Conservation (phyloP, 2,113 vertebrate species). For the Ictalurus punctatus region DNA sequence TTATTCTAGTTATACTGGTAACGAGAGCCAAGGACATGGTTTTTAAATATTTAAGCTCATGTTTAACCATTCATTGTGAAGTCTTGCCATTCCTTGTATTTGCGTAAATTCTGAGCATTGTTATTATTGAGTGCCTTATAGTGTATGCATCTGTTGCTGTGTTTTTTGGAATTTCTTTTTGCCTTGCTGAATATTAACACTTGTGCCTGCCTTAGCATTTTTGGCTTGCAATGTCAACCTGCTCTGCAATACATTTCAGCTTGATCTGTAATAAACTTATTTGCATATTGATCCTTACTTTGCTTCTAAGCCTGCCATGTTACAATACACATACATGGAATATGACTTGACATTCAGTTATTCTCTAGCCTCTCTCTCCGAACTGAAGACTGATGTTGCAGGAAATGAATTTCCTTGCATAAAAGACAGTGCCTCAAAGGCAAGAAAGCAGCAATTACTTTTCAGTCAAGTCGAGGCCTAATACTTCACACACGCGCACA, state of each 20-base stretch:
- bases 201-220: neutral
- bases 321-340: neutral
- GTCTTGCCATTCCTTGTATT: neutral
- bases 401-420: constrained; percentile 23
- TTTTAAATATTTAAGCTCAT: neutral
- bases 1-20: neutral
- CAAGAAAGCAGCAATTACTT: constrained; percentile 15
- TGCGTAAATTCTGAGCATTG: neutral
- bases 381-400: neutral
- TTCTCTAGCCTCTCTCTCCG: neutral
- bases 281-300: neutral
- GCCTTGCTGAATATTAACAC: neutral
- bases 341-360: neutral
- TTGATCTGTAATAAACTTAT: neutral
- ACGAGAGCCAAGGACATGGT: neutral
- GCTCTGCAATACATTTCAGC: neutral
- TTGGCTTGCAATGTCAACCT: neutral
- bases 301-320: neutral
- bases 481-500: neutral
- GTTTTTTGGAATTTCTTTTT: neutral
- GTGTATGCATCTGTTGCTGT: neutral
- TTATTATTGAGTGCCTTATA: neutral
- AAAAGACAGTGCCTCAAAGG: neutral
- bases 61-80: neutral
- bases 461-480: neutral